Conservation (phyloP, 2,888 invertebrate genomes). For the Tipula unca region DNA sequence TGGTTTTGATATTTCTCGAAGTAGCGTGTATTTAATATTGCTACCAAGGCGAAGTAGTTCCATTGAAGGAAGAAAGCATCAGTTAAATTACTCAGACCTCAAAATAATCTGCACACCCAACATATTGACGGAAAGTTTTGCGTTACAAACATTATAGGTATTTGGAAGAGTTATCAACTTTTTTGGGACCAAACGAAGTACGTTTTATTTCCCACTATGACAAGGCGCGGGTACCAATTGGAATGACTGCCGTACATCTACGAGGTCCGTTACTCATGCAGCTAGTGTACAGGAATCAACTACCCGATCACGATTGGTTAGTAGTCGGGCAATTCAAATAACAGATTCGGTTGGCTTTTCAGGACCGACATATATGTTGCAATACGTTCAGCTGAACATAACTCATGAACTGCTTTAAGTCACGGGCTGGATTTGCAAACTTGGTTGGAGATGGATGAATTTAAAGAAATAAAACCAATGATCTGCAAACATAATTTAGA, state of each 20-base stretch:
- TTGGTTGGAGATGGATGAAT: too few relatives aligned
- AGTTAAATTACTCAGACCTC: not conserved
- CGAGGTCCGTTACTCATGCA: not conserved
- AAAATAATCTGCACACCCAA: not conserved
- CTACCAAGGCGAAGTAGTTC: conserved; percentile 2
- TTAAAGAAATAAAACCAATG: too few relatives aligned
- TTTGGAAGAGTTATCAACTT: not conserved
- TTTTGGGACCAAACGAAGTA: conserved; percentile 15
- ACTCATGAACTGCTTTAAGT: not conserved
- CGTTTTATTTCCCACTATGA: not conserved
- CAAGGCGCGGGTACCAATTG: not conserved
- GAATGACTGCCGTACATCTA: not conserved
- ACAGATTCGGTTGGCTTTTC: not conserved
- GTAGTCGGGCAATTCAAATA: not conserved
- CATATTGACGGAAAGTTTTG: conserved; percentile 14
- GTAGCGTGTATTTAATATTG: not conserved
- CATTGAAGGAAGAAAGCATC: conserved; percentile 16
- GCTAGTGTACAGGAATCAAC: not conserved
- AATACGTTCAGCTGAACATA: not conserved
- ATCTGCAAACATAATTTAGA: too few relatives aligned
- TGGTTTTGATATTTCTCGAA: too few relatives aligned
- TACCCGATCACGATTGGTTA: not conserved
- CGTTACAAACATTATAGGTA: not conserved
- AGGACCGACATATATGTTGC: too few relatives aligned
- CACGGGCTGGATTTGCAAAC: not conserved